Conservation (phyloP, 2,888 invertebrate genomes). For the Gandaritis pyraliata region DNA sequence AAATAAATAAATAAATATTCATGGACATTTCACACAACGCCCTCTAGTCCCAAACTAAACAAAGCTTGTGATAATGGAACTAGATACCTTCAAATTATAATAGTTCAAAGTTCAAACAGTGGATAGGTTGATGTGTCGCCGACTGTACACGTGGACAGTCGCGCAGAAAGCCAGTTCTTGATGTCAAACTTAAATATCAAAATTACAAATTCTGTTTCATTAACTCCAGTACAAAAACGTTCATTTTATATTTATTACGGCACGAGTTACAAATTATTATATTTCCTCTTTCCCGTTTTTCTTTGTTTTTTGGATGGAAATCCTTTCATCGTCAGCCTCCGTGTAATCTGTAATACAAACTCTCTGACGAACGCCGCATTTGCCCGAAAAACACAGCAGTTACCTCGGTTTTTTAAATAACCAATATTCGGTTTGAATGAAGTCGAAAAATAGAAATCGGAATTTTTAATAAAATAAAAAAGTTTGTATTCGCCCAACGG, state of each 20-base stretch:
- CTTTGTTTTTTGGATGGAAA: not conserved
- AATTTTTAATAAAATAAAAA: slow-evolving; percentile 1
- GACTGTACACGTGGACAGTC: no score
- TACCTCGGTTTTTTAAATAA: slow-evolving; percentile 4
- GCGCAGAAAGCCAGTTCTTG: no score
- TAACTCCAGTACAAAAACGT: not conserved
- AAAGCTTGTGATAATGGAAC: no score
- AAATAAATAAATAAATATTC: no score
- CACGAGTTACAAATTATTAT: no score
- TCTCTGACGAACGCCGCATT: slow-evolving; percentile 1
- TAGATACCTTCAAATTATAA: no score
- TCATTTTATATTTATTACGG: not conserved
- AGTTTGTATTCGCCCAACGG: not conserved
- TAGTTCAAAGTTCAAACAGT: no score
- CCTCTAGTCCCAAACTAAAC: no score
- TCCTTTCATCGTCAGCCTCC: slow-evolving; percentile 1
- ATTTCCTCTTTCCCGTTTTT: not conserved
- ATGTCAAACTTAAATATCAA: no score
- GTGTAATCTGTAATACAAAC: slow-evolving; percentile 4
- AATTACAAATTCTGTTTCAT: slow-evolving; percentile 1
- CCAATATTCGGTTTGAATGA: not conserved
- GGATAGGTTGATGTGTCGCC: no score
- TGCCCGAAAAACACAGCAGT: not conserved
- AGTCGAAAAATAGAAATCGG: not conserved
- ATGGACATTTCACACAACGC: no score